Conservation (phyloP, 2,797 vertebrate species). For the Poeciliopsis paucimaculata region DNA sequence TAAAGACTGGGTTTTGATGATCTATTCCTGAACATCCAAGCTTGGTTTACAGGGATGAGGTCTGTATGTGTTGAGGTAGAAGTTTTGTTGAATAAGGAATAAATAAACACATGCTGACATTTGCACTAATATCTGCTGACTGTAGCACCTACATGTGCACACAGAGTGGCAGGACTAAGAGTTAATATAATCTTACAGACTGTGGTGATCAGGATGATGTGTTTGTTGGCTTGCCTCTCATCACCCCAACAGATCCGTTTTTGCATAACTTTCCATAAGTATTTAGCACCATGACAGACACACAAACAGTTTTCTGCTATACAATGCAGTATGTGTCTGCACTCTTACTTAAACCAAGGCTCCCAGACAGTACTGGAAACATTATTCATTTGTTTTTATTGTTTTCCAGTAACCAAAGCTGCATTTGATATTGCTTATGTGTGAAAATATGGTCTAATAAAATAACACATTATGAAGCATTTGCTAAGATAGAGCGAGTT, state of each 20-base stretch:
- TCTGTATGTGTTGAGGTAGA: constrained; percentile 16
- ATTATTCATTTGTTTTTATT: not conserved
- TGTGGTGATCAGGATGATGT: constrained; percentile 67
- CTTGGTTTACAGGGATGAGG: constrained; percentile 7
- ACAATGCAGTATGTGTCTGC: not conserved
- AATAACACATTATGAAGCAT: not conserved
- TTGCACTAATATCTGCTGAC: constrained; percentile 27
- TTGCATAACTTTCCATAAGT: constrained; percentile 32
- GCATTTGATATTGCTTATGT: too few relatives aligned
- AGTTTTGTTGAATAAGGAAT: constrained; percentile 44
- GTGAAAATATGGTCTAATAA: not conserved
- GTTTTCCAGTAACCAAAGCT: not conserved
- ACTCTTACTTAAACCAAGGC: not conserved
- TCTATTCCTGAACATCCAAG: not conserved
- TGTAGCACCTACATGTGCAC: constrained; percentile 23
- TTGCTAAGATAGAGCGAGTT: not conserved
- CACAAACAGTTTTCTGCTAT: not conserved
- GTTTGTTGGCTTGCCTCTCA: constrained; percentile 62
- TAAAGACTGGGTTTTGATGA: constrained; percentile 4
- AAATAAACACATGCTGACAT: constrained; percentile 43
- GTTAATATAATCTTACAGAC: constrained; percentile 20
- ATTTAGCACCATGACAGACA: constrained; percentile 20
- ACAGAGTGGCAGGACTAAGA: constrained; percentile 19
- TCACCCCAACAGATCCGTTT: constrained; percentile 67
- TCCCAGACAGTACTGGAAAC: not conserved